phyloP scores from a whole-genome alignment of 2,888 invertebrate genomes.

The Apoda limacodes region DNA sequence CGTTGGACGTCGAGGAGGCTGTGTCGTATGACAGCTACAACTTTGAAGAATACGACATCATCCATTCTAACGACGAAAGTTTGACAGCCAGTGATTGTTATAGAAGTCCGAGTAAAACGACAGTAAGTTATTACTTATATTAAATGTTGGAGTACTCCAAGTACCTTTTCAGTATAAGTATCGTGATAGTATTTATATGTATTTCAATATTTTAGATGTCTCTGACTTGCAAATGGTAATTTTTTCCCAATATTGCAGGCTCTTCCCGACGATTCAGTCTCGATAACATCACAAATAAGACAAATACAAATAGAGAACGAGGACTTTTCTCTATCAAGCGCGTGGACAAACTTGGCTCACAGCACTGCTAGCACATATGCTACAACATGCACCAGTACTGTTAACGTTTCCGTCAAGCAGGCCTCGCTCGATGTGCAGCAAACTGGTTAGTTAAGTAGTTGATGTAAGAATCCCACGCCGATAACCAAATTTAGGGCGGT shows the following conservation, averaged over 20 bases:
- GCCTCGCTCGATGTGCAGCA: constrained; percentile 82
- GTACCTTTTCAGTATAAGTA: too few species aligned
- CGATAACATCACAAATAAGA: constrained; percentile 23
- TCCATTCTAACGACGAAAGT: constrained; percentile 38
- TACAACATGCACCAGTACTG: constrained; percentile 12
- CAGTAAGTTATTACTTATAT: constrained; percentile 25
- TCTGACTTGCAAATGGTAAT: too few species aligned
- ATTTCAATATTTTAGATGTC: too few species aligned
- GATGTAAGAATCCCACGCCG: too few species aligned
- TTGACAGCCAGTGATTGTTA: constrained; percentile 27
- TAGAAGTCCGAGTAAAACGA: constrained; percentile 10
- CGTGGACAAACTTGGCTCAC: constrained; percentile 27
- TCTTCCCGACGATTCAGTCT: constrained; percentile 23
- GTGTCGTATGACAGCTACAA: constrained; percentile 41
- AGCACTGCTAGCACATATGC: constrained; percentile 14
- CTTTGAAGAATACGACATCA: constrained; percentile 58
- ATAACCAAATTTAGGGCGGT: too few species aligned
- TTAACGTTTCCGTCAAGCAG: constrained; percentile 52
- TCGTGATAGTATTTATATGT: too few species aligned
- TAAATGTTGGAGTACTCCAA: not conserved
- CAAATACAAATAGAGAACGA: constrained; percentile 44
- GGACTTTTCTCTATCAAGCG: constrained; percentile 32
- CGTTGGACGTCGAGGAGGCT: constrained; percentile 50
- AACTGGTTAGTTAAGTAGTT: constrained; percentile 57
- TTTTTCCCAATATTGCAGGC: too few species aligned